These are phyloP conservation scores for Poecile montanus DNA, from an alignment of 2,797 vertebrate species.

Conservation along the genomic window DNA sequence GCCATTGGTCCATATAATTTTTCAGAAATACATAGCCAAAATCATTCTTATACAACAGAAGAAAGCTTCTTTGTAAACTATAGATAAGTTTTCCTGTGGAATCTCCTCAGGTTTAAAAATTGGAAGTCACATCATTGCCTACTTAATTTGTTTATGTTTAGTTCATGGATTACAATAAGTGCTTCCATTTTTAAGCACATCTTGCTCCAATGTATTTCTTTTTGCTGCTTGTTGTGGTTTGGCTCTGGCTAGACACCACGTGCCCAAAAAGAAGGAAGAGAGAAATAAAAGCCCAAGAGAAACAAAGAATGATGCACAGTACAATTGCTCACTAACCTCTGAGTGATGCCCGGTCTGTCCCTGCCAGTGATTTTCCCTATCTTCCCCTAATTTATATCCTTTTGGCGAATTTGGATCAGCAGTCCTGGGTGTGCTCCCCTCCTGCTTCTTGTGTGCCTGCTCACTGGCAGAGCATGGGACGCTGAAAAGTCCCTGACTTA, in stretches of 20 bases:
- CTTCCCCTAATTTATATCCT: not conserved
- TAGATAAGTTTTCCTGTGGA: slow-evolving; percentile 10
- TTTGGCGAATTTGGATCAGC: not conserved
- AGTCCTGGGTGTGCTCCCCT: not conserved
- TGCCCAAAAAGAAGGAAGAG: not conserved
- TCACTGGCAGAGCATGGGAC: not conserved
- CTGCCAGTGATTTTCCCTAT: not conserved
- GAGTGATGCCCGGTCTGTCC: not conserved
- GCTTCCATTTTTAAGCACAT: not conserved
- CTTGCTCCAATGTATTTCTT: not conserved
- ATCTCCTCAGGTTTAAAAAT: slow-evolving; percentile 31
- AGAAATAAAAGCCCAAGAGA: not conserved
- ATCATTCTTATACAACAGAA: not conserved
- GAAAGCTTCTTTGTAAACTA: not conserved
- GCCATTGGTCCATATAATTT: not conserved
- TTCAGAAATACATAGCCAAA: not conserved
- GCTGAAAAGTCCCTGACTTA: not conserved
- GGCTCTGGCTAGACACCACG: not conserved
- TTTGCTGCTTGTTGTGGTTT: not conserved
- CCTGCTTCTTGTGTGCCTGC: not conserved
- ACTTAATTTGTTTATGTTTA: slow-evolving; percentile 2
- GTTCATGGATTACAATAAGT: not conserved
- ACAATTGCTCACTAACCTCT: not conserved
- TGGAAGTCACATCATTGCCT: not conserved
- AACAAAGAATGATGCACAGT: not conserved